Evolutionary conservation across 2,113 vertebrate species (phyloP).

Genomic region (Lepidiolamprologus cunningtoni): DNA sequence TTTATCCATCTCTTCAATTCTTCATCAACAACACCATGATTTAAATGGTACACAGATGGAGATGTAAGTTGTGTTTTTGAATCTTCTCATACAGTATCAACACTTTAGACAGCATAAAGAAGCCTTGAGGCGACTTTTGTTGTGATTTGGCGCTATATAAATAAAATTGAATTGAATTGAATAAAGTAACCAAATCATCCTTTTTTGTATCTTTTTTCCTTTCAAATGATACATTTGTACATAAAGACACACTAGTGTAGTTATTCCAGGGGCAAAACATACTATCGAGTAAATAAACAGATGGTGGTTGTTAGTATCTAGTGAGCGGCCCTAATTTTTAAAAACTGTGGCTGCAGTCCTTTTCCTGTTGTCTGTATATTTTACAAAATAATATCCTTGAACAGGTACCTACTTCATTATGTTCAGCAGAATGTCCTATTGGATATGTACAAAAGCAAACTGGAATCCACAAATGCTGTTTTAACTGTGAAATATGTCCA

Average conservation of each 20-base stretch:
- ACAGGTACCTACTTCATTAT: constrained; percentile 38
- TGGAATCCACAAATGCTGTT: constrained; percentile 72
- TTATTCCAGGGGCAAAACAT: not conserved
- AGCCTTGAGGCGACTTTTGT: too few species aligned
- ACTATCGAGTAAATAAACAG: rapidly evolving
- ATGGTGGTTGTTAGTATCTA: not conserved
- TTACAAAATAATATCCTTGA: not conserved
- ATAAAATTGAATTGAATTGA: too few species aligned
- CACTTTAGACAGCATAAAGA: not conserved
- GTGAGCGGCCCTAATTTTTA: rapidly evolving
- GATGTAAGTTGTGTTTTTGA: constrained; percentile 17
- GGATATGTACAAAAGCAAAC: constrained; percentile 4
- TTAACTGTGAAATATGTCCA: constrained; percentile 67
- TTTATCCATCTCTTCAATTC: constrained; percentile 38
- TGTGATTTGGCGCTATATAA: too few species aligned
- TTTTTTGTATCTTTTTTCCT: not conserved
- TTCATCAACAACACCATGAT: constrained; percentile 57
- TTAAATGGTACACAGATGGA: constrained; percentile 65
- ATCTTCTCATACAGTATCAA: not conserved
- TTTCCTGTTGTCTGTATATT: not conserved
- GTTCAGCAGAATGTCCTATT: constrained; percentile 13
- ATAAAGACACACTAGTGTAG: not conserved
- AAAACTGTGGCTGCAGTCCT: not conserved
- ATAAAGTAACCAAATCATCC: not conserved
- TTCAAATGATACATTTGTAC: not conserved